Evolutionary conservation across 2,113 vertebrate genomes (phyloP).

Genomic region (Verasper variegatus): DNA sequence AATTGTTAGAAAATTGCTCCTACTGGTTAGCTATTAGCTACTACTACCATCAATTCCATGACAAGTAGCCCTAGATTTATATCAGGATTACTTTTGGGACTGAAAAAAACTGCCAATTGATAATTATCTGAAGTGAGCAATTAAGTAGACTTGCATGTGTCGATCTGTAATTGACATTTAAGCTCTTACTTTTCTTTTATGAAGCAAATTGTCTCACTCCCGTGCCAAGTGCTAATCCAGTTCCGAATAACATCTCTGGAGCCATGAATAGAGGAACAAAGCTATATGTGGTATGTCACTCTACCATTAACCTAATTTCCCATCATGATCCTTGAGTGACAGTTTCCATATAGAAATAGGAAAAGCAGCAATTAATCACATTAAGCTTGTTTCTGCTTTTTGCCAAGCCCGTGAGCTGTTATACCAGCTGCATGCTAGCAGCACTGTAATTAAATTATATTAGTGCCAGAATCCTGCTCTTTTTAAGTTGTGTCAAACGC

Average conservation of each 20-base stretch:
- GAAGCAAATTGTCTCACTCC: neutral
- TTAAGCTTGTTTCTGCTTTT: slow-evolving; percentile 63
- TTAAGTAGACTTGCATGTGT: neutral
- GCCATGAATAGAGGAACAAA: slow-evolving; percentile 14
- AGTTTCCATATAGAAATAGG: slow-evolving; percentile 49
- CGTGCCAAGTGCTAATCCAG: neutral
- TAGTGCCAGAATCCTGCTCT: slow-evolving; percentile 59
- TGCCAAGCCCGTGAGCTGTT: slow-evolving; percentile 56
- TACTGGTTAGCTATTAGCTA: too few relatives aligned
- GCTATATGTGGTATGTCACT: slow-evolving; percentile 21
- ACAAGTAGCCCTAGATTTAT: too few relatives aligned
- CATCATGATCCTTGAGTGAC: slow-evolving; percentile 57
- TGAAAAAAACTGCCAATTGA: too few relatives aligned
- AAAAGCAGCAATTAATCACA: slow-evolving; percentile 73
- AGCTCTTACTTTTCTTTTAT: neutral
- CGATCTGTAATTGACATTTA: neutral
- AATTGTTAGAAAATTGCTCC: too few relatives aligned
- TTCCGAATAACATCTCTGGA: slow-evolving; percentile 9
- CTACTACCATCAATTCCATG: too few relatives aligned
- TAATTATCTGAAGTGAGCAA: neutral
- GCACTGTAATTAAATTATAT: slow-evolving; percentile 69
- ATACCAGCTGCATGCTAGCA: slow-evolving; percentile 40
- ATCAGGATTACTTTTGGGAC: too few relatives aligned
- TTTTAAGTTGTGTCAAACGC: slow-evolving; percentile 66
- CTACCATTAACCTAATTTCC: slow-evolving; percentile 39